These are phyloP conservation scores for Lottia gigantea DNA, from an alignment of 2,888 invertebrate genomes.

Conservation along the genomic window DNA sequence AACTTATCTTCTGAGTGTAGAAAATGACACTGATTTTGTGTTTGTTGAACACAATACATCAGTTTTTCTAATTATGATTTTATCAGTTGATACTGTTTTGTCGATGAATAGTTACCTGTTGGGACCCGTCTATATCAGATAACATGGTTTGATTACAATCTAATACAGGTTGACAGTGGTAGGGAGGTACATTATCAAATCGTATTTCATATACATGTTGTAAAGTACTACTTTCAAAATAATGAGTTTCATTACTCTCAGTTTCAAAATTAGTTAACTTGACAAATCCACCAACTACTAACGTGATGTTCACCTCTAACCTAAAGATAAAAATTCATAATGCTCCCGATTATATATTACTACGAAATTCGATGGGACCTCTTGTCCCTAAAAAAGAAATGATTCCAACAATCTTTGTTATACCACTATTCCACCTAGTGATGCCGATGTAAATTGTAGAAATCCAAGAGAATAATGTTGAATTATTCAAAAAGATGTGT, in stretches of 20 bases:
- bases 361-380: too few relatives aligned
- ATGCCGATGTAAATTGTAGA: not conserved
- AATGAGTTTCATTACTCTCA: not conserved
- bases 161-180: conserved; percentile 9
- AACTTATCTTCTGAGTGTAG: too few relatives aligned
- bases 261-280: not conserved
- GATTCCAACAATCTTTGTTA: too few relatives aligned
- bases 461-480: not conserved
- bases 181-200: conserved; percentile 18
- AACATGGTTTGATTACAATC: not conserved
- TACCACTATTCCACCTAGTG: too few relatives aligned
- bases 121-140: not conserved
- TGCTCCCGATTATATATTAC: too few relatives aligned
- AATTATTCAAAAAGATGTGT: not conserved
- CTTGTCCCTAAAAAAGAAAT: too few relatives aligned
- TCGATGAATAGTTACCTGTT: not conserved
- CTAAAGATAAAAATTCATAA: too few relatives aligned
- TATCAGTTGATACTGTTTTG: too few relatives aligned
- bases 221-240: not conserved
- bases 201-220: not conserved
- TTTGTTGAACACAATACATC: too few relatives aligned
- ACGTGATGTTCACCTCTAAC: too few relatives aligned
- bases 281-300: not conserved
- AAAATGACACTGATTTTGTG: too few relatives aligned
- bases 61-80: too few relatives aligned